Conservation (phyloP, 2,888 invertebrate species). For the Drosophila paranaensis region DNA sequence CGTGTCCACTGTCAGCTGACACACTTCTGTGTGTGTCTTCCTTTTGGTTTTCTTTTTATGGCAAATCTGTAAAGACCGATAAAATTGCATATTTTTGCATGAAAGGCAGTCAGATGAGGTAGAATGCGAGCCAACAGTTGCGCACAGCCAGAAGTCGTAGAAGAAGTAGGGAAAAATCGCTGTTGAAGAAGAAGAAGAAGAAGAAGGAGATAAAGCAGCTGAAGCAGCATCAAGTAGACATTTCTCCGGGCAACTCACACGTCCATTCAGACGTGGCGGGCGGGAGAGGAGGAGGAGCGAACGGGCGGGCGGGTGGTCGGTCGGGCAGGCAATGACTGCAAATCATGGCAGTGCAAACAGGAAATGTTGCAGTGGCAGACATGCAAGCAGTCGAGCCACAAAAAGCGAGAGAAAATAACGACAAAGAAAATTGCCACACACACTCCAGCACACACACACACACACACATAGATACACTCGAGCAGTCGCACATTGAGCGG, state of each 20-base stretch:
- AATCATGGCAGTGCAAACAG: slow-evolving; percentile 77
- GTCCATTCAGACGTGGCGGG: slow-evolving; percentile 30
- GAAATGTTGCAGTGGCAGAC: slow-evolving; percentile 66
- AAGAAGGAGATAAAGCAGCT: slow-evolving; percentile 1
- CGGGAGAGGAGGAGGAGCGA: background rate
- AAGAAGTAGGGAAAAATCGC: background rate
- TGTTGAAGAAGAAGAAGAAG: background rate
- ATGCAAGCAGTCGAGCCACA: slow-evolving; percentile 26
- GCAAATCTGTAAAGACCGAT: slow-evolving; percentile 80
- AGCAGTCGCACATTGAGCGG: slow-evolving; percentile 4
- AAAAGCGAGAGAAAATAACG: slow-evolving; percentile 20
- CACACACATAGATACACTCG: slow-evolving; percentile 5
- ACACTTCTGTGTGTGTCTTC: slow-evolving; percentile 12
- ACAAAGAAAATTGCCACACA: slow-evolving; percentile 35
- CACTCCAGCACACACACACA: background rate
- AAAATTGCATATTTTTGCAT: slow-evolving; percentile 81
- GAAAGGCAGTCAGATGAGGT: slow-evolving; percentile 38
- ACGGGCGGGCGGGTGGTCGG: background rate
- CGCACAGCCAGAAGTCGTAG: slow-evolving; percentile 13
- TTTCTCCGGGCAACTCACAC: slow-evolving; percentile 57
- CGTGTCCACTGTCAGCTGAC: background rate
- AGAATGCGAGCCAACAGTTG: slow-evolving; percentile 16
- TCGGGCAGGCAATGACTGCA: slow-evolving; percentile 58
- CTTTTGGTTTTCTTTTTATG: slow-evolving; percentile 23
- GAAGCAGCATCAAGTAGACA: slow-evolving; percentile 35